phyloP scores from a whole-genome alignment of 2,113 vertebrate genomes.

The Scomber scombrus region DNA sequence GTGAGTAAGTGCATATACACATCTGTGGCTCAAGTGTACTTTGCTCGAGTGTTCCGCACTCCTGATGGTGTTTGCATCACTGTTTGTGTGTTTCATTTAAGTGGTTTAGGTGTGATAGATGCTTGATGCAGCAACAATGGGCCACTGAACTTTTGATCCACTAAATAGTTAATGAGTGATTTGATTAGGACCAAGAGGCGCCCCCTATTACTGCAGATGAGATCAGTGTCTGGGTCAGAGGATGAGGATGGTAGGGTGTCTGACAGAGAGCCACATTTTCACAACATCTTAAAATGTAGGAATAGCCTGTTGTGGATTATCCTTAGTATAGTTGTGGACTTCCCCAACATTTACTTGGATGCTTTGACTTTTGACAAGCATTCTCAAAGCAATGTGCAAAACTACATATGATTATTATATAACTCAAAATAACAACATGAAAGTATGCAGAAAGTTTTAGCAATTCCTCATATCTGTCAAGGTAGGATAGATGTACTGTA shows the following conservation, averaged over 20 bases:
- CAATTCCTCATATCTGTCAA: not conserved
- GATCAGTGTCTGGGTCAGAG: constrained; percentile 73
- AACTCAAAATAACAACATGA: not conserved
- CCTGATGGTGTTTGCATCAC: constrained; percentile 29
- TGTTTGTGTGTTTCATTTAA: constrained; percentile 44
- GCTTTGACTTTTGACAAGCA: not conserved
- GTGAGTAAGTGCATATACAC: constrained; percentile 25
- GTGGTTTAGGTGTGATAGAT: constrained; percentile 33
- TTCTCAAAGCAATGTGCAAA: not conserved
- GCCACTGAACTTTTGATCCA: constrained; percentile 71
- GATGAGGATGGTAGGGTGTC: constrained; percentile 43
- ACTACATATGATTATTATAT: not conserved
- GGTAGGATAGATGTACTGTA: not conserved
- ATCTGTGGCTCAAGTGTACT: constrained; percentile 27
- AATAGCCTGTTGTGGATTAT: not conserved
- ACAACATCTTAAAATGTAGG: constrained; percentile 26
- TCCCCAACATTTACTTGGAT: not conserved
- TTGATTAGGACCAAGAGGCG: constrained; percentile 75
- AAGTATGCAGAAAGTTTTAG: not conserved
- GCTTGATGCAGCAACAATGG: constrained; percentile 57
- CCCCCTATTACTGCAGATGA: constrained; percentile 66
- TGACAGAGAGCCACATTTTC: constrained; percentile 37
- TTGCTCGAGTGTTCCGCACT: not conserved
- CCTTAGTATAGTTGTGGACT: not conserved
- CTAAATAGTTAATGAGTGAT: constrained; percentile 79